A percentile compares a stretch with the other conserved stretches of the same genome.
Evolutionary conservation across 2,797 vertebrate species (phyloP).

Genomic region (Centroberyx gerrardi): DNA sequence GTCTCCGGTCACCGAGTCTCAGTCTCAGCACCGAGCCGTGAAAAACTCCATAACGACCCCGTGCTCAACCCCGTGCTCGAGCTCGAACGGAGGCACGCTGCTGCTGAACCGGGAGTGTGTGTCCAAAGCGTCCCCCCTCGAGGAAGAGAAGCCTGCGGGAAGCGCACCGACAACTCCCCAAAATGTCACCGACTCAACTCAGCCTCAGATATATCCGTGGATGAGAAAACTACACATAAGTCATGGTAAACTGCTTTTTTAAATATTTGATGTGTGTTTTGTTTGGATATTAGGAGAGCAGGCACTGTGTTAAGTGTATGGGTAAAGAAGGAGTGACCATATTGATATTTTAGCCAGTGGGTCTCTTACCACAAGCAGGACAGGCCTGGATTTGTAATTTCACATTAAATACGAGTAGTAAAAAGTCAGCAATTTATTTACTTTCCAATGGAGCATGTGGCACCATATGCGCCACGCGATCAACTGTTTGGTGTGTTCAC

Average conservation of each 20-base stretch:
- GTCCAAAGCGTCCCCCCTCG: slow-evolving; percentile 91
- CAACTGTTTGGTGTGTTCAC: slow-evolving; percentile 22
- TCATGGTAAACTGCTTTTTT: slow-evolving; percentile 91
- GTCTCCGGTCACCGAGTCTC: slow-evolving; percentile 75
- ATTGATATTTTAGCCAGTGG: background rate
- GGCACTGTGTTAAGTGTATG: background rate
- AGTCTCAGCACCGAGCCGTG: slow-evolving; percentile 87
- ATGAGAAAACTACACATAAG: slow-evolving; percentile 99
- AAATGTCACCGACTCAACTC: slow-evolving; percentile 90
- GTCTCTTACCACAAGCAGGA: background rate
- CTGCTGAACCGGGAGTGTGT: slow-evolving; percentile 91
- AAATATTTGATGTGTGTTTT: background rate
- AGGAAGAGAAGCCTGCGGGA: slow-evolving; percentile 93
- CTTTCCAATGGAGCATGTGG: slow-evolving; percentile 10
- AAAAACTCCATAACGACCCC: slow-evolving; percentile 93
- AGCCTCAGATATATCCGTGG: slow-evolving; percentile 99
- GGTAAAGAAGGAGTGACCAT: background rate
- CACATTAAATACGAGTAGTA: background rate
- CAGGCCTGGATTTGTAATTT: background rate
- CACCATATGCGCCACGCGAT: slow-evolving; percentile 24
- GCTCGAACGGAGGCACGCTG: slow-evolving; percentile 86
- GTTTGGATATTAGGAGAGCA: slow-evolving; percentile 29
- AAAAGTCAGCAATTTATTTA: background rate
- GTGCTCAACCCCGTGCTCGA: slow-evolving; percentile 88
- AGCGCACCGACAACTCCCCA: slow-evolving; percentile 93